phyloP scores from a whole-genome alignment of 2,888 invertebrate species.

The Drosophila rellima region DNA sequence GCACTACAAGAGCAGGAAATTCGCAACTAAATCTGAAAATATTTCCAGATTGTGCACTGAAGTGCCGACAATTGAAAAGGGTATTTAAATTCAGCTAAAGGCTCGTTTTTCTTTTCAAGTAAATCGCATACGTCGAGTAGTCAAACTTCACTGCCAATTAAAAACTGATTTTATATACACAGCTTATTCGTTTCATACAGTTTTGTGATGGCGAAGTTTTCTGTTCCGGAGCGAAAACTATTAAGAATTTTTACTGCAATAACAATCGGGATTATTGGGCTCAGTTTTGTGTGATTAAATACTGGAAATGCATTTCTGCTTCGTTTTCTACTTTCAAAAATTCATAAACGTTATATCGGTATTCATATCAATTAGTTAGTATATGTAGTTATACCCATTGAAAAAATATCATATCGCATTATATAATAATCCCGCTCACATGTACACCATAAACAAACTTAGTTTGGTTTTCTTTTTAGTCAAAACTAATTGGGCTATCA shows the following conservation, averaged over 20 bases:
- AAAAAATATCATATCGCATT: slow-evolving; percentile 4
- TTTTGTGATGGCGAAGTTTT: neutral
- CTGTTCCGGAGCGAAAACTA: no score
- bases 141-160: neutral
- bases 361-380: neutral
- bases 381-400: neutral
- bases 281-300: no score
- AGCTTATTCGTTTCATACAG: neutral
- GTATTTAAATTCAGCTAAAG: neutral
- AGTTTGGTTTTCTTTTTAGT: slow-evolving; percentile 24
- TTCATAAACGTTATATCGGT: neutral
- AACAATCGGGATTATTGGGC: no score
- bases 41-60: slow-evolving; percentile 1
- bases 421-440: slow-evolving; percentile 19
- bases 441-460: slow-evolving; percentile 16
- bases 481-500: slow-evolving; percentile 77
- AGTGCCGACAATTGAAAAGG: neutral
- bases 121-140: neutral
- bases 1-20: slow-evolving; percentile 13
- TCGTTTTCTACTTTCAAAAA: no score
- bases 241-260: no score
- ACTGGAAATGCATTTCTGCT: no score
- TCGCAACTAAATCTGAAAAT: slow-evolving; percentile 17
- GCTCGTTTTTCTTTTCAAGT: neutral
- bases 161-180: neutral